These are phyloP conservation scores for Drymonia ruficornis DNA, from an alignment of 2,888 invertebrate species.

Conservation along the genomic window DNA sequence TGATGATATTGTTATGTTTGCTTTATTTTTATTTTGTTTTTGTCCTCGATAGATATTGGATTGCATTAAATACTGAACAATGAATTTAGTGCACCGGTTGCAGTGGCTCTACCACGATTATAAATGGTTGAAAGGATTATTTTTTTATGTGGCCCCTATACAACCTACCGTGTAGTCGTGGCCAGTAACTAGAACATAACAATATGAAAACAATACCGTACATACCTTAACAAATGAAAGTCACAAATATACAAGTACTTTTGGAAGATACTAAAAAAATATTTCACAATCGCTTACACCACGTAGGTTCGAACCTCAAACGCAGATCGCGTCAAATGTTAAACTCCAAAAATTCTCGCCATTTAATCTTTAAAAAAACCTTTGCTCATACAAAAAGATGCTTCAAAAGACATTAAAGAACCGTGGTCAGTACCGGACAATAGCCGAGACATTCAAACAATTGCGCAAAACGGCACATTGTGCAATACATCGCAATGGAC, in stretches of 20 bases:
- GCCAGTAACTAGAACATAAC: neutral
- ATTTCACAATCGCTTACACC: neutral
- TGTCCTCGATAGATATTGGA: slow-evolving; percentile 35
- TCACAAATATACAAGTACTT: neutral
- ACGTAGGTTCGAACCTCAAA: slow-evolving; percentile 15
- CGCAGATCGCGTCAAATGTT: slow-evolving; percentile 17
- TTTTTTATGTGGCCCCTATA: too few relatives aligned
- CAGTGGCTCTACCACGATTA: too few relatives aligned
- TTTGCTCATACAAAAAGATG: slow-evolving; percentile 16
- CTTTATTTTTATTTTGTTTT: slow-evolving; percentile 44
- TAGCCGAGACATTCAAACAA: slow-evolving; percentile 46
- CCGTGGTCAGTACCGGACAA: slow-evolving; percentile 35
- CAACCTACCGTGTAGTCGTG: too few relatives aligned
- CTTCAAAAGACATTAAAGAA: slow-evolving; percentile 8
- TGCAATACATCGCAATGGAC: slow-evolving; percentile 64
- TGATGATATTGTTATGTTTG: slow-evolving; percentile 63
- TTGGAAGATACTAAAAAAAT: neutral
- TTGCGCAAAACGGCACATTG: slow-evolving; percentile 65
- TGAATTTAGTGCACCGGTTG: too few relatives aligned
- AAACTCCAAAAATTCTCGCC: slow-evolving; percentile 9
- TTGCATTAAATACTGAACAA: neutral
- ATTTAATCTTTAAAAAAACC: neutral
- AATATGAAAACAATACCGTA: neutral
- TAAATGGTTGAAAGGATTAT: too few relatives aligned
- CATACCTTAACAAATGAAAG: neutral